Conservation (phyloP, 2,888 invertebrate species). For the Lordiphosa fenestrarum region DNA sequence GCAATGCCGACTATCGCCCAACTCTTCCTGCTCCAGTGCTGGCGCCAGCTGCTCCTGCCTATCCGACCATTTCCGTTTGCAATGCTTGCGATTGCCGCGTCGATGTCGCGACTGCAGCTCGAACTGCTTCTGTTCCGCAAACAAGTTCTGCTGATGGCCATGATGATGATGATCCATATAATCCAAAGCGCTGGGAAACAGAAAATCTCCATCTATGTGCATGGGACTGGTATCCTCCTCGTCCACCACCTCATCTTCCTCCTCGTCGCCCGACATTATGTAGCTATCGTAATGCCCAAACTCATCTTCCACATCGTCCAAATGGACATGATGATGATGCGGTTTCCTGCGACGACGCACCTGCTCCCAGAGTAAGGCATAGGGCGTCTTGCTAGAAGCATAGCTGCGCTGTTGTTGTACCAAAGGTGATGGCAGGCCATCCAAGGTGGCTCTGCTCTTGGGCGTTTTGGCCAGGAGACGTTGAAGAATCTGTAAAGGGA, state of each 20-base stretch:
- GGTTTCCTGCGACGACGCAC: slow-evolving; percentile 42
- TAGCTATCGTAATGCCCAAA: slow-evolving; percentile 56
- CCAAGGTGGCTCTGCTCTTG: slow-evolving; percentile 55
- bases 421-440: slow-evolving; percentile 34
- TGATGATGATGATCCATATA: slow-evolving; percentile 57
- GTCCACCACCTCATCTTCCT: slow-evolving; percentile 40
- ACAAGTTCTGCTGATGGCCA: slow-evolving; percentile 44
- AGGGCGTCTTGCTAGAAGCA: slow-evolving; percentile 54
- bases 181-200: slow-evolving; percentile 57
- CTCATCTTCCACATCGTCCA: slow-evolving; percentile 67
- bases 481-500: slow-evolving; percentile 72
- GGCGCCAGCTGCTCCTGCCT: slow-evolving; percentile 19
- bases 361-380: slow-evolving; percentile 51
- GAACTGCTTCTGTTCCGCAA: slow-evolving; percentile 70
- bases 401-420: slow-evolving; percentile 53
- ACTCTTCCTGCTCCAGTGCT: slow-evolving; percentile 11
- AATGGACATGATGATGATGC: slow-evolving; percentile 47
- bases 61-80: slow-evolving; percentile 77
- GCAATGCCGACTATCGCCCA: slow-evolving; percentile 52
- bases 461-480: slow-evolving; percentile 78
- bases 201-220: slow-evolving; percentile 57
- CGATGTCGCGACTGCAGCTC: slow-evolving; percentile 65
- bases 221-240: slow-evolving; percentile 34
- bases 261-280: slow-evolving; percentile 55
- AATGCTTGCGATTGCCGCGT: slow-evolving; percentile 75